Percentiles rank a stretch among this genome's conserved stretches.
Conservation (phyloP, 1,140 invertebrate genomes). For the Doryteuthis pealeii region DNA sequence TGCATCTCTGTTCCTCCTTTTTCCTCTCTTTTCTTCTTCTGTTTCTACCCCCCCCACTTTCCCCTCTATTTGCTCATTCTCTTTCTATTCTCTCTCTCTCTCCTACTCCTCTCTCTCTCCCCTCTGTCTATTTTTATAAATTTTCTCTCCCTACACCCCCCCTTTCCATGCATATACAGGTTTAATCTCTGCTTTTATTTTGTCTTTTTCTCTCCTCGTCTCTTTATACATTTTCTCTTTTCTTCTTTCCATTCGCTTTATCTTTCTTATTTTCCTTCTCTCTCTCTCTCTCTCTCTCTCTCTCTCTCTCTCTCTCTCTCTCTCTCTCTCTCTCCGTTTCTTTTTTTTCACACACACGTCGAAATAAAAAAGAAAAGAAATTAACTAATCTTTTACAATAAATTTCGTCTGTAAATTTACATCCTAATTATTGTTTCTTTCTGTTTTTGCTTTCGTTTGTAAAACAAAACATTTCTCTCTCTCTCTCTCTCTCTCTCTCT, state of each 20-base stretch:
- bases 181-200: background rate
- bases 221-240: background rate
- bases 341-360: no score
- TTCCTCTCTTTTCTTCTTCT: no score
- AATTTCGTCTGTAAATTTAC: no score
- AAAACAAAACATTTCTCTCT: no score
- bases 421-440: no score
- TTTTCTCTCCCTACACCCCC: background rate
- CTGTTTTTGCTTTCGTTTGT: no score
- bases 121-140: background rate
- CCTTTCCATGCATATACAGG: background rate
- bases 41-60: background rate
- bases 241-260: background rate
- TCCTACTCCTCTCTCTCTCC: no score
- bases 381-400: no score
- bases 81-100: no score
- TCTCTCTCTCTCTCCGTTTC: background rate
- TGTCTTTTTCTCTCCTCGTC: background rate
- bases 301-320: constrained; percentile 1
- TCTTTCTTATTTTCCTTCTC: background rate
- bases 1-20: no score
- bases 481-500: no score
- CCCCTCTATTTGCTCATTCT: background rate
- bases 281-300: constrained; percentile 1
- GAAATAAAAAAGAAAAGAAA: no score